Conservation (phyloP, 1,140 invertebrate genomes). For the Trachymyrmex septentrionalis region DNA sequence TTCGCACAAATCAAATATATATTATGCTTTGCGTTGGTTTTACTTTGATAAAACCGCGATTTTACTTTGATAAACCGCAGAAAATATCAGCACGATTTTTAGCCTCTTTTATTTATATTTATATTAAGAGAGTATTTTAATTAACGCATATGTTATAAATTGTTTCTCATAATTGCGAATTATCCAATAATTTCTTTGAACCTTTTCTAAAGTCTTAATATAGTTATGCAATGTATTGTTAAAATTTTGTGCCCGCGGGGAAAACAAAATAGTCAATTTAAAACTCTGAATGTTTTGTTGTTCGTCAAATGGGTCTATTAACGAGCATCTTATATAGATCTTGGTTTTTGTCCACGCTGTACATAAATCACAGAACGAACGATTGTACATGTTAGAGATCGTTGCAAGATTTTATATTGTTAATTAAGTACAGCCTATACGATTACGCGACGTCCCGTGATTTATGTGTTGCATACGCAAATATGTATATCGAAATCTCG, state of each 20-base stretch:
- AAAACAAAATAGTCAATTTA: background rate
- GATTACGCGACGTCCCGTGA: conserved; percentile 30
- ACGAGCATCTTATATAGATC: background rate
- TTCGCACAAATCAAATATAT: background rate
- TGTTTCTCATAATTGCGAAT: background rate
- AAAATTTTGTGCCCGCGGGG: background rate
- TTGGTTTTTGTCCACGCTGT: conserved; percentile 12
- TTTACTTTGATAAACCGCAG: background rate
- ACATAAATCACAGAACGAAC: conserved; percentile 36
- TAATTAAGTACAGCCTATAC: conserved; percentile 52
- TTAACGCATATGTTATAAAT: background rate
- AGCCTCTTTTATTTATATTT: background rate
- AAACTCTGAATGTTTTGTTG: background rate
- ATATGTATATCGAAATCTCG: conserved; percentile 34
- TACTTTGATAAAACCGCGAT: background rate
- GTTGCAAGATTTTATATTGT: conserved; percentile 50
- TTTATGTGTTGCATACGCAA: conserved; percentile 29
- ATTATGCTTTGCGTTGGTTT: background rate
- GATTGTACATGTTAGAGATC: conserved; percentile 27
- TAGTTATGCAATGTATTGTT: background rate
- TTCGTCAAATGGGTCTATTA: conserved; percentile 23
- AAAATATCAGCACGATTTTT: background rate
- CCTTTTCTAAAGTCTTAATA: background rate
- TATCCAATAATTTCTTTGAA: background rate
- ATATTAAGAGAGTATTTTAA: background rate